Base-by-base conservation (phyloP, 2,888 invertebrate species). In the Agonum fuliginosum region DNA sequence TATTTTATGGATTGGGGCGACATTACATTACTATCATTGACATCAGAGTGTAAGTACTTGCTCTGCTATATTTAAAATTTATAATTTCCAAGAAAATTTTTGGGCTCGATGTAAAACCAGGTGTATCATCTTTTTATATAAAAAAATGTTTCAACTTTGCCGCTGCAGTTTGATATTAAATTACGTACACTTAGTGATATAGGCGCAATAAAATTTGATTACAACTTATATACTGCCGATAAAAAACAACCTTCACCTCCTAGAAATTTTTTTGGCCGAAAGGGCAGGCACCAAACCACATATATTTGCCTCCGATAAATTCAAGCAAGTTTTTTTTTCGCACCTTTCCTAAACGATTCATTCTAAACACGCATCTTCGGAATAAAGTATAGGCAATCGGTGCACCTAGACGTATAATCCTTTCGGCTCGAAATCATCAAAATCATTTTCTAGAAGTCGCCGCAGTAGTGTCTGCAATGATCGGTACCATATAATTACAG, bases 401-500 rank as follows among this genome's bases (percentile, higher is more conserved):
- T 17, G 24, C 1, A 62, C 58, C 58, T 62, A 62, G 58, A 62
- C 58, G 10, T 62, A 30, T 34, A 62, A 62, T 62, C 58, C 58
- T 69, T 46, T 43, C 69, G 8, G 5, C 14, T 1, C 3, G 43
- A 46, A 27, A 12, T 1, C 17, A 69, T 70, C 70, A 70, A 70
- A 70, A 24, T 48, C 14, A 5, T 27, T 14, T 70, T 48, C 70
- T 48, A n/a, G 12, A 30, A 62, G 58, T 62, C 58, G 58, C 58
- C 58, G 65, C 30, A 22, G 62, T 74, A 74, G 74, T 74, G 74
- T 74, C 74, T 74, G 74, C 62, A 43, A 74, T 46, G 46, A 74
- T 74, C 65, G 62, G 62, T 65, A 74, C 43, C 74, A 43, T 74
- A 46, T 74, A 74, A 74, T 74, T 74, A 74, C 74, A 41, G 74